Base-by-base conservation (phyloP, 2,888 invertebrate genomes). In the Spodoptera picta region DNA sequence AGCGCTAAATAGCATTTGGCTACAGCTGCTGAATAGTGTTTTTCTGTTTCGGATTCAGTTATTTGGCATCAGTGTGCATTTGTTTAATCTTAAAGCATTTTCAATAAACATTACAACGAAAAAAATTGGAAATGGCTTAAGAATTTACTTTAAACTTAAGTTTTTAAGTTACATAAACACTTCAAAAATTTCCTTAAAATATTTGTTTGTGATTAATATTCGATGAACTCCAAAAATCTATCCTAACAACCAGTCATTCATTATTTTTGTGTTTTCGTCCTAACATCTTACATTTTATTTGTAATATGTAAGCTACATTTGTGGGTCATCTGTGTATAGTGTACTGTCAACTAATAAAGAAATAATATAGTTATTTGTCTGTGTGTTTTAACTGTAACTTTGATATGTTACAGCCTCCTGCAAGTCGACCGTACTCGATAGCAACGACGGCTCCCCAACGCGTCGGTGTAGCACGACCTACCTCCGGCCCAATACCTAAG, bases 341-440 rank as follows among this genome's bases (percentile, higher is more conserved):
- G 11, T 24, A 51, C 9, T 46, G 46, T 41, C 41, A 51, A 70
- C 11, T 44, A 12, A 0, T 65, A 56, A 68, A 10, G 44, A 54
- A 46, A n/a, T 0, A 9, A 45, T 9, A 4, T 46, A 57, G 0
- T 42, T 31, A 42, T 42, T 5, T 46, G 19, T 1, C 9, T 1
- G 1, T 48, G 12, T 41, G 53, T 19, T 50, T 57, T 65, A 60
- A n/a, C n/a, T n/a, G n/a, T 62, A 27, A 67, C 52, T 73, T 51
- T 73, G 64, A 54, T 57, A 45, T 67, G 14, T 85, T 84, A 0
- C 84, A 93, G 93, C 88, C 92, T n/a, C 87, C 92, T 0, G 60
- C 85, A 11, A 82, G 88, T 9, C 84, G 93, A 42, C 92, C 93
- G 1, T 89, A 90, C 61, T 90, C 92, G 0, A 84, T 91, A 85